phyloP scores from a whole-genome alignment of 2,888 invertebrate species.

The Pteria penguin region DNA sequence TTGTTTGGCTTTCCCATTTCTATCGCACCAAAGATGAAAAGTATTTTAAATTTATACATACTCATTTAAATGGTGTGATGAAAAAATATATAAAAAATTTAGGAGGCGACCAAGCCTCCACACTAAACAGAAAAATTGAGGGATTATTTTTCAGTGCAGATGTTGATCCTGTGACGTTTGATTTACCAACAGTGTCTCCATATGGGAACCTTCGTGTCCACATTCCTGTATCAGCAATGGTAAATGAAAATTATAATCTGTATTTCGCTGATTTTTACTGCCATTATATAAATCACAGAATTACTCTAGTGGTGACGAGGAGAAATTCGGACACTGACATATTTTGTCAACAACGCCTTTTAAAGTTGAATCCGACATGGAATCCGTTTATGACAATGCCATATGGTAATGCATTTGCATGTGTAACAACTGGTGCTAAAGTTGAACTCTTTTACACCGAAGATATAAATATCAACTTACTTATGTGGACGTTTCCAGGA shows the following conservation, averaged over 20 bases:
- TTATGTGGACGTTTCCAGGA: neutral
- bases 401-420: neutral
- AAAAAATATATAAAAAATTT: slow-evolving; percentile 28
- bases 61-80: slow-evolving; percentile 23
- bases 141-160: slow-evolving; percentile 71
- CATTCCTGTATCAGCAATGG: slow-evolving; percentile 33
- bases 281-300: slow-evolving; percentile 72
- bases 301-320: slow-evolving; percentile 69
- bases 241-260: slow-evolving; percentile 45
- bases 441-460: slow-evolving; percentile 56
- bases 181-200: slow-evolving; percentile 57
- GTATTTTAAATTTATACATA: slow-evolving; percentile 18
- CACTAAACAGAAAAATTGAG: slow-evolving; percentile 27
- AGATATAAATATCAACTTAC: slow-evolving; percentile 22
- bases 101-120: slow-evolving; percentile 36
- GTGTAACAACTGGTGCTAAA: slow-evolving; percentile 30
- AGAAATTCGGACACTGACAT: slow-evolving; percentile 15
- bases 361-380: slow-evolving; percentile 26
- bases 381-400: slow-evolving; percentile 43
- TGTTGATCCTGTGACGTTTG: slow-evolving; percentile 53
- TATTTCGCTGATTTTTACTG: slow-evolving; percentile 80
- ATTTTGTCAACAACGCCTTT: slow-evolving; percentile 39
- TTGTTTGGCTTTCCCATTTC: slow-evolving; percentile 4
- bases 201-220: slow-evolving; percentile 45
- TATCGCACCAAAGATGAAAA: slow-evolving; percentile 31